Evolutionary conservation across 2,797 vertebrate genomes (phyloP).

Genomic region (Oreonectes daqikongensis): DNA sequence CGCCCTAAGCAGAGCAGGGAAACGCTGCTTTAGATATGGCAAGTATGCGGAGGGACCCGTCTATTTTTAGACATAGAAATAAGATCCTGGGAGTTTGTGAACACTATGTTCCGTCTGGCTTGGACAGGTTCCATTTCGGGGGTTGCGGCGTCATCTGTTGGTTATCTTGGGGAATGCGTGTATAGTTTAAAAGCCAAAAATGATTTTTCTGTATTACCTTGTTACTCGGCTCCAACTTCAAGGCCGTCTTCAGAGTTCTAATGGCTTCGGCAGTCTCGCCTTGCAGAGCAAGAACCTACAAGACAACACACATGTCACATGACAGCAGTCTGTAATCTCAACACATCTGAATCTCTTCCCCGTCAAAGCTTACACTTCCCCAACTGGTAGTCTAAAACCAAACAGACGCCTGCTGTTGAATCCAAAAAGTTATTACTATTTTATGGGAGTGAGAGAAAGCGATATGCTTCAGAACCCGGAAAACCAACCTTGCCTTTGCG

Average conservation of each 20-base stretch:
- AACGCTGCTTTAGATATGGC: conserved; percentile 61
- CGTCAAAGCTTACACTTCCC: not conserved
- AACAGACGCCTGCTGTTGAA: not conserved
- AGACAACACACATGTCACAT: not conserved
- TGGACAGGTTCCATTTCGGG: conserved; percentile 14
- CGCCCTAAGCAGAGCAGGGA: conserved; percentile 58
- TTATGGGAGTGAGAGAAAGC: conserved; percentile 7
- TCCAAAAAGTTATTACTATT: not conserved
- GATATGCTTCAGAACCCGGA: not conserved
- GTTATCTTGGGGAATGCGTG: conserved; percentile 30
- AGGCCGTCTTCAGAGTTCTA: conserved; percentile 83
- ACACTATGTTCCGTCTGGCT: conserved; percentile 62
- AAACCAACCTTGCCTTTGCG: conserved; percentile 91
- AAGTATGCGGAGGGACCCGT: conserved; percentile 52
- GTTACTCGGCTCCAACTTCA: conserved; percentile 94
- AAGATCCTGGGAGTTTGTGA: conserved; percentile 71
- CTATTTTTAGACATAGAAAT: conserved; percentile 77
- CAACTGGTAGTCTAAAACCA: not conserved
- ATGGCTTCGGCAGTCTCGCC: conserved; percentile 91
- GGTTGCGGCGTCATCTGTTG: conserved; percentile 70
- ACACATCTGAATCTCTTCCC: not conserved
- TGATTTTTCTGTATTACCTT: conserved; percentile 79
- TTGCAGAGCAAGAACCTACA: conserved; percentile 89
- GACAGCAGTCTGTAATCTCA: conserved; percentile 22
- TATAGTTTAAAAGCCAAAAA: not conserved